Percentiles rank a stretch among this genome's conserved stretches.
phyloP scores from a whole-genome alignment of 1,140 invertebrate species.

The Tetranychus cinnabarinus region DNA sequence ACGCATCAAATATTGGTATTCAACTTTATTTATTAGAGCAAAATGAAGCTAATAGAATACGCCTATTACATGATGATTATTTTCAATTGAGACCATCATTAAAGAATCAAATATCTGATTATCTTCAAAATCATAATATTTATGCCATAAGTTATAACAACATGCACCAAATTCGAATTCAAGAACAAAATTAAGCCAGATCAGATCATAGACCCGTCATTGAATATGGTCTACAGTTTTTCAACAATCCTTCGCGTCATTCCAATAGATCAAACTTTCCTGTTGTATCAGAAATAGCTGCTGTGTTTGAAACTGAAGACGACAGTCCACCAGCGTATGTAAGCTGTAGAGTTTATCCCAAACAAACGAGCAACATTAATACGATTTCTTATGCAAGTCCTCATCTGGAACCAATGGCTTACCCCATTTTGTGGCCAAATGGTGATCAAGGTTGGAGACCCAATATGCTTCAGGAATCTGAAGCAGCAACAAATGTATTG shows the following conservation, averaged over 20 bases:
- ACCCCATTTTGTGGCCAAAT: constrained; percentile 11
- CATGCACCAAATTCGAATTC: too few species aligned
- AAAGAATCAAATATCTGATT: too few species aligned
- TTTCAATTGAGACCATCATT: too few species aligned
- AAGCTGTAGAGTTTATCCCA: neutral
- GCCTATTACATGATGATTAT: neutral
- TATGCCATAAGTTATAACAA: too few species aligned
- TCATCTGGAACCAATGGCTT: constrained; percentile 12
- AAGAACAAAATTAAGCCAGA: too few species aligned
- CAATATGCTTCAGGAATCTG: neutral
- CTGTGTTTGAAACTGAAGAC: neutral
- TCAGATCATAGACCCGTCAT: neutral
- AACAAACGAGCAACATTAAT: neutral
- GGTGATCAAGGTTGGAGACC: constrained; percentile 7
- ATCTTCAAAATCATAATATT: too few species aligned
- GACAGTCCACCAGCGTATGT: neutral
- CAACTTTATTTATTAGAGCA: neutral
- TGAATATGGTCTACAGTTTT: neutral
- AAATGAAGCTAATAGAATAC: neutral
- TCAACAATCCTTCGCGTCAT: neutral
- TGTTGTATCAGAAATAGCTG: neutral
- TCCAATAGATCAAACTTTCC: neutral
- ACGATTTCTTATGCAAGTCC: too few species aligned
- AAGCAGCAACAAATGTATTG: neutral
- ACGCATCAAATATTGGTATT: neutral